phyloP scores from a whole-genome alignment of 2,888 invertebrate genomes.

The Papilio demoleus region DNA sequence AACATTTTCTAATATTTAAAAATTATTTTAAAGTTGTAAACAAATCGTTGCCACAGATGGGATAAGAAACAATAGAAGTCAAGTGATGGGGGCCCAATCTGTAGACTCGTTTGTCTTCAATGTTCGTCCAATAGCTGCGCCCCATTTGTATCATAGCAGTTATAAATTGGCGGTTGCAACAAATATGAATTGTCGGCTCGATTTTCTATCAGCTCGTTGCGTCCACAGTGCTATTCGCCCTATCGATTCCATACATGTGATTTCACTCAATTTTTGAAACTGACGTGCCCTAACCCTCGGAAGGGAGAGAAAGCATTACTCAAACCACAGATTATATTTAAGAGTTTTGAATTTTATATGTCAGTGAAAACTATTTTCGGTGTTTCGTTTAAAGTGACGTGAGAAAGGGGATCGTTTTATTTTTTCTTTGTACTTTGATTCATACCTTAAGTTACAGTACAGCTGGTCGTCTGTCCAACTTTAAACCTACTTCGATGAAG shows the following conservation, averaged over 20 bases:
- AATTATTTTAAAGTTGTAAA: not conserved
- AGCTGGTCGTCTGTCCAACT: no score
- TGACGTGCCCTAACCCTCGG: slow-evolving; percentile 71
- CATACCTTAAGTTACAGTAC: not conserved
- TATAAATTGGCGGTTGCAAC: slow-evolving; percentile 76
- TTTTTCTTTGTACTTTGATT: not conserved
- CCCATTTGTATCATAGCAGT: slow-evolving; percentile 76
- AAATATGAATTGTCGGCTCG: slow-evolving; percentile 68
- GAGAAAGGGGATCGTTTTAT: not conserved
- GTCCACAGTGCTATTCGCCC: slow-evolving; percentile 58
- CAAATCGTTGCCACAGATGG: slow-evolving; percentile 12
- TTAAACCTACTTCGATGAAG: no score
- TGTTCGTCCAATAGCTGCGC: slow-evolving; percentile 68
- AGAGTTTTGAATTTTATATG: slow-evolving; percentile 24
- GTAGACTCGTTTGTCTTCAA: slow-evolving; percentile 73
- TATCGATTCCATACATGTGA: slow-evolving; percentile 79
- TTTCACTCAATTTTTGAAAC: slow-evolving; percentile 83
- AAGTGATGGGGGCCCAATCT: slow-evolving; percentile 55
- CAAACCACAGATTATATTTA: slow-evolving; percentile 66
- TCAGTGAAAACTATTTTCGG: slow-evolving; percentile 6
- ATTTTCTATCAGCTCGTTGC: slow-evolving; percentile 56
- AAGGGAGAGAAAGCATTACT: slow-evolving; percentile 67
- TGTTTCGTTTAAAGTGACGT: not conserved
- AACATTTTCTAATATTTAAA: not conserved
- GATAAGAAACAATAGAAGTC: slow-evolving; percentile 50